phyloP scores from a whole-genome alignment of 2,888 invertebrate species.

The Erebia palarica region DNA sequence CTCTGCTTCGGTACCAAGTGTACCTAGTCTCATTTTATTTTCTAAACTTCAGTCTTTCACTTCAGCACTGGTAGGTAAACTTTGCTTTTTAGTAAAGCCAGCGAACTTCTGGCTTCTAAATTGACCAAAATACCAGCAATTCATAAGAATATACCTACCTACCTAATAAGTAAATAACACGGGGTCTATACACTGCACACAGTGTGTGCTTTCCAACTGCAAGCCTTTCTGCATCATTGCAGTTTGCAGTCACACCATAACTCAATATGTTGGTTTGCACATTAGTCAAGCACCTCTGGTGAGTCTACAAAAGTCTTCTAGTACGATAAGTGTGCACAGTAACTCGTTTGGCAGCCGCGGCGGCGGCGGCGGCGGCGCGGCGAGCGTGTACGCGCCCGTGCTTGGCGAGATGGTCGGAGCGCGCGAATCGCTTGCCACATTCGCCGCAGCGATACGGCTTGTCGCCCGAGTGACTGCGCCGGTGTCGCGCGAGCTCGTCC shows the following conservation, averaged over 20 bases:
- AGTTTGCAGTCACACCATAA: background rate
- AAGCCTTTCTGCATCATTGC: too few species aligned
- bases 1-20: constrained; percentile 22
- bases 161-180: too few species aligned
- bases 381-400: constrained; percentile 93
- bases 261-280: background rate
- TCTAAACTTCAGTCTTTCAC: background rate
- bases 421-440: constrained; percentile 94
- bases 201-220: too few species aligned
- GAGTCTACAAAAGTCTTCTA: constrained; percentile 58
- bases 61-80: constrained; percentile 10
- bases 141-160: too few species aligned
- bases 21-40: constrained; percentile 1
- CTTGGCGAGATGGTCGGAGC: constrained; percentile 96
- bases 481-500: constrained; percentile 90
- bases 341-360: constrained; percentile 46
- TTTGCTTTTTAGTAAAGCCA: background rate
- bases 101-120: background rate
- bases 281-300: background rate
- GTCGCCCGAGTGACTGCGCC: constrained; percentile 96
- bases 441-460: constrained; percentile 95
- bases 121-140: too few species aligned
- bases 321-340: constrained; percentile 48
- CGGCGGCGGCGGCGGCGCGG: constrained; percentile 69
- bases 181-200: too few species aligned